Evolutionary conservation across 2,797 vertebrate species (phyloP), one percentile per base, ranked within the genome.

Genomic region (Mus caroli): DNA sequence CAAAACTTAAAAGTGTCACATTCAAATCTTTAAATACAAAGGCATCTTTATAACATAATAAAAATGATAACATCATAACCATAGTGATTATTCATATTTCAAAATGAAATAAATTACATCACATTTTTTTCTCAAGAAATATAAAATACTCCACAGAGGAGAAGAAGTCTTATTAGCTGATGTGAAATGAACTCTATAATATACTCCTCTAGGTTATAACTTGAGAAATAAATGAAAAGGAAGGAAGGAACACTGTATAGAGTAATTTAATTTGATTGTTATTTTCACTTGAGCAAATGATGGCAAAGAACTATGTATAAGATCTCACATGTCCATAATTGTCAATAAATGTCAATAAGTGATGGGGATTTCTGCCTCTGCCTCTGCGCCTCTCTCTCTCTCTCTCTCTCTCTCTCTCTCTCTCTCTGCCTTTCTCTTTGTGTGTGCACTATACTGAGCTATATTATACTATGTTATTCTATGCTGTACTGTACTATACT

Each of bases 341-440:
- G n/a, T n/a, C n/a, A n/a, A n/a, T n/a, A 67, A 15, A 22, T 69
- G 20, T 46, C 46, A 62, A 52, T 85, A 67, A 50, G 8, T 85
- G 17, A 52, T 62, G 10, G 9, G 37, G 52, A 40, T 82, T 11
- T 79, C 4, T 54, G 6, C 31, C 2, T 62, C 1, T 43, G 52
- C 22, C 7, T 56, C 3, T 6, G 1, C 3, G 6, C 37, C 0
- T 24, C 20, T 80, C 31, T 28, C 1, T 58, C 4, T 17, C 54
- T 60, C 46, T 46, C 46, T 46, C 46, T 46, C 46, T 46, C 79
- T 82, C 46, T 50, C 50, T 50, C 50, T 50, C 9, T 50, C 50
- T 50, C 50, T 50, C 9, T 50, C 10, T 50, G 43, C 43, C 50
- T 50, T 11, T 50, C 10, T 50, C 54, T 82, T 11, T 67, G 31